Evolutionary conservation across 2,888 invertebrate species (phyloP).

Genomic region (Thymelicus sylvestris): DNA sequence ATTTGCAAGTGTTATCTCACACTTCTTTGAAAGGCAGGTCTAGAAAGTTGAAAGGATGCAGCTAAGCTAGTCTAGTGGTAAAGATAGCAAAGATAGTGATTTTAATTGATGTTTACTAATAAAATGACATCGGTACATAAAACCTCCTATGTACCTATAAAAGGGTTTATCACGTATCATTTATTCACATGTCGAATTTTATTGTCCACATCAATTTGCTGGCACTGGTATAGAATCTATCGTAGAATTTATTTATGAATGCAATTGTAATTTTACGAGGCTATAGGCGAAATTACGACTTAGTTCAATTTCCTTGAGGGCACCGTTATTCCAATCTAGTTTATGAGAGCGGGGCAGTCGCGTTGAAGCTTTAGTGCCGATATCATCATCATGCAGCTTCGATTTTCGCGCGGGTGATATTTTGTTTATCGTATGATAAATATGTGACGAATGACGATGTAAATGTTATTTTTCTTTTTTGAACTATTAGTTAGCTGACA

Average conservation of each 20-base stretch:
- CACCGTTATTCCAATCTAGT: slow-evolving; percentile 30
- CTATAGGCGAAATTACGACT: slow-evolving; percentile 28
- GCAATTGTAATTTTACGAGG: slow-evolving; percentile 35
- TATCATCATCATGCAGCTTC: slow-evolving; percentile 27
- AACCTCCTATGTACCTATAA: not conserved
- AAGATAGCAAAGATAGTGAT: too few species aligned
- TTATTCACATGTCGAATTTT: slow-evolving; percentile 6
- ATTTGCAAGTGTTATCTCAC: too few species aligned
- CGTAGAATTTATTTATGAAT: slow-evolving; percentile 21
- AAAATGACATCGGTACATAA: too few species aligned
- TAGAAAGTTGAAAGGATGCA: too few species aligned
- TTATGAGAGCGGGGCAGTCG: slow-evolving; percentile 31
- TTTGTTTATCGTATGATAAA: not conserved
- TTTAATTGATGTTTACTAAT: too few species aligned
- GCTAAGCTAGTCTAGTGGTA: too few species aligned
- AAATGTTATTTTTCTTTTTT: not conserved
- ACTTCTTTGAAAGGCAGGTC: too few species aligned
- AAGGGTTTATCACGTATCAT: not conserved
- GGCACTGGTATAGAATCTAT: slow-evolving; percentile 1
- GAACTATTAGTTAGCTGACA: too few species aligned
- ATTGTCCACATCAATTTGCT: slow-evolving; percentile 6
- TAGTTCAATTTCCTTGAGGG: slow-evolving; percentile 34
- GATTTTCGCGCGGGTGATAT: not conserved
- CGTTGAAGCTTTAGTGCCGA: slow-evolving; percentile 31
- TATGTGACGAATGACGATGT: not conserved